Evolutionary conservation across 1,140 invertebrate genomes (phyloP).

Genomic region (Cepaea nemoralis): DNA sequence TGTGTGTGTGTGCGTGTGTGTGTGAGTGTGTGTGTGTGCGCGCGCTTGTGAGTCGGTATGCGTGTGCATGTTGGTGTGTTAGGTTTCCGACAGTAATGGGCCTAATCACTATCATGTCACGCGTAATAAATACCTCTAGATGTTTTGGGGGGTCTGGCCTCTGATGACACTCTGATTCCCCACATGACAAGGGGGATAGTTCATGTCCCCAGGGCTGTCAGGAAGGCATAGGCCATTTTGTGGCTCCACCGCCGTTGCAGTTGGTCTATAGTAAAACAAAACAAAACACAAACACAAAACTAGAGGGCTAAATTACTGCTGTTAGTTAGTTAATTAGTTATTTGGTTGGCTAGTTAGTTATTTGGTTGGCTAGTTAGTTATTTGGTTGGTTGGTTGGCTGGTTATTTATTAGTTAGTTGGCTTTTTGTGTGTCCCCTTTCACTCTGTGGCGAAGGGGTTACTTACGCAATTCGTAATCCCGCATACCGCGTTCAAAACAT

Average conservation of each 20-base stretch:
- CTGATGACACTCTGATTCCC: neutral
- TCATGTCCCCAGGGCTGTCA: neutral
- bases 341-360: too few species aligned
- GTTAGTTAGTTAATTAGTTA: too few species aligned
- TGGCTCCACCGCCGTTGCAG: neutral
- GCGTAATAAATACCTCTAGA: neutral
- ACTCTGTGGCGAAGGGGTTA: neutral
- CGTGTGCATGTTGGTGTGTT: neutral
- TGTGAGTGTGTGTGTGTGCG: slow-evolving; percentile 4
- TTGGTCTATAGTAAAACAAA: neutral
- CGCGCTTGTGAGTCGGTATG: too few species aligned
- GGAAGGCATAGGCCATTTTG: neutral
- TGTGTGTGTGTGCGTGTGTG: too few species aligned
- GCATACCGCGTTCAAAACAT: too few species aligned
- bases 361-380: too few species aligned
- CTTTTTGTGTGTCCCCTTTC: neutral
- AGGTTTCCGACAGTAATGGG: neutral
- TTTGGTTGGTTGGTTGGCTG: too few species aligned
- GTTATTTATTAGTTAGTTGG: neutral
- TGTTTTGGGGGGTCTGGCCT: neutral
- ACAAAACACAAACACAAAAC: neutral
- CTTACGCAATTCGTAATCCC: too few species aligned
- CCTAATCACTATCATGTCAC: neutral
- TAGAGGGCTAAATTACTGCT: neutral
- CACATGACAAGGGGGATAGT: neutral